A percentile compares a stretch with the other conserved stretches of the same genome.
Conservation (phyloP, 2,888 invertebrate species). For the Calliphora vomitoria region DNA sequence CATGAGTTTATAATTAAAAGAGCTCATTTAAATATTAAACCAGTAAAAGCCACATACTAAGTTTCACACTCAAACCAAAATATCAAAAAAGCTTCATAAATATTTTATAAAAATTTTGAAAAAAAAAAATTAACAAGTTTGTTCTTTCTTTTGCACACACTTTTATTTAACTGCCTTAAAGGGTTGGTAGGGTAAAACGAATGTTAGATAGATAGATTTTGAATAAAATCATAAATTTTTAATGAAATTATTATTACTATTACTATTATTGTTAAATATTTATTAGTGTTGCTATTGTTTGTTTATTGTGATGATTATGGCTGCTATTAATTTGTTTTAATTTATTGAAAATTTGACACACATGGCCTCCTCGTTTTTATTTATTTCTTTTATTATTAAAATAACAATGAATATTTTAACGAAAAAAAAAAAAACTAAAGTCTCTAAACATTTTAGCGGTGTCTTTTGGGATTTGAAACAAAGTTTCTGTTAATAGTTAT, state of each 20-base stretch:
- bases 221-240: background rate
- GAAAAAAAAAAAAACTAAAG: background rate
- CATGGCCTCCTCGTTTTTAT: conserved; percentile 15
- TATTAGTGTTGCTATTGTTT: background rate
- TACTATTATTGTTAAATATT: background rate
- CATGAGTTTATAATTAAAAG: background rate
- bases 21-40: conserved; percentile 12
- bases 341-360: conserved; percentile 57
- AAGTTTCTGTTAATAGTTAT: background rate
- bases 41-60: conserved; percentile 1
- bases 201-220: background rate
- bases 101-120: too few species aligned
- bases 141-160: background rate
- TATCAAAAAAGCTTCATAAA: too few species aligned
- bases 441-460: conserved; percentile 20
- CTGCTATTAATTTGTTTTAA: conserved; percentile 62
- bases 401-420: conserved; percentile 5
- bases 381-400: background rate
- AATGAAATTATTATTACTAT: background rate
- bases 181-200: background rate
- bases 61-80: too few species aligned
- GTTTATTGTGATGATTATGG: conserved; percentile 41
- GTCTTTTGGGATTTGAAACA: background rate
- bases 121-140: background rate
- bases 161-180: background rate